Evolutionary conservation across 2,113 vertebrate genomes (phyloP), one percentile per base, ranked within the genome.

Genomic region (Chaetura pelagica): DNA sequence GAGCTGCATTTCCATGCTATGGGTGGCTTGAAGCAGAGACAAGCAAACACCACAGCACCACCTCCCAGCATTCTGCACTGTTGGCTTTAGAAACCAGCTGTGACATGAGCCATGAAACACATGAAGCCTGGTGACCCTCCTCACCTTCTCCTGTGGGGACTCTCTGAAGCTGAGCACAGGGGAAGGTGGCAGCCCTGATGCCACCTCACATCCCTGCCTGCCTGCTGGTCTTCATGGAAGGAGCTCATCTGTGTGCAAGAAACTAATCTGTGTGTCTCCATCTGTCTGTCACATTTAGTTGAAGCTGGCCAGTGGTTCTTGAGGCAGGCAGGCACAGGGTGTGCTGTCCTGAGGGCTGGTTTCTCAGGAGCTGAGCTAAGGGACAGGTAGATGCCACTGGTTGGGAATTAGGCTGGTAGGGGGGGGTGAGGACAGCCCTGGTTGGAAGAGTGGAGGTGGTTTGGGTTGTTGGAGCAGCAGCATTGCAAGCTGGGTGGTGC

Each of bases 141-240:
- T 90, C 94, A 90, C 91, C 93, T 82, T 82, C 69, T 95, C 69
- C 87, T 82, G 66, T 75, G 81, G 87, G 66, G 34, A 71, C 62
- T 30, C 69, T 89, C 34, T 87, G 87, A 93, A 89, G 81, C 93
- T 93, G 68, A 96, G 82, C 27, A 63, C 18, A 91, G 91, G 81
- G 77, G 78, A 82, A 90, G 74, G 4, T 90, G 78, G 86, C 69
- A 82, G 81, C 66, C 66, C 87, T 82, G 78, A 75, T 78, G 84
- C 32, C 81, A 48, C 69, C 48, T 59, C 81, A 61, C 71, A 64
- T 61, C 74, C n/a, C 78, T 77, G 55, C 3, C 1, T 76, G 44
- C 16, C 75, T 62, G 2, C 84, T 66, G 48, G 19, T 57, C 24
- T n/a, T 19, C 44, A 17, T 29, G 38, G 29, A 12, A 51, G 77